Base-by-base conservation (phyloP, 1,140 invertebrate genomes). In the Ptiloglossa arizonensis region DNA sequence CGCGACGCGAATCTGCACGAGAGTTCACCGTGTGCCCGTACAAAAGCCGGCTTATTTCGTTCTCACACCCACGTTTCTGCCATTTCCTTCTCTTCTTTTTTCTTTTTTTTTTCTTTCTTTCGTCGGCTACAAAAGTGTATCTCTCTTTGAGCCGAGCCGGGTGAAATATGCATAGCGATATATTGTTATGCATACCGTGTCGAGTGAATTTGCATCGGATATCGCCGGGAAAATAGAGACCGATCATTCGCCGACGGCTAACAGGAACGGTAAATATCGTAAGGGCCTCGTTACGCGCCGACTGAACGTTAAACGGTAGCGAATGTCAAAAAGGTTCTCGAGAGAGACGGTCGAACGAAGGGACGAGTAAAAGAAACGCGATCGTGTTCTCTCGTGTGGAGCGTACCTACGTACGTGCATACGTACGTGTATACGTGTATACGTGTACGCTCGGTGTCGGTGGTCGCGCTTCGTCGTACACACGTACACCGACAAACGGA, bases 131-230 rank as follows among this genome's bases (percentile, higher is more conserved):
- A 22, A 56, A 54, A 32, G 17, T 32, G 27, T 19, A n/a, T 63
- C 1, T 22, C 35, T 46, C 63, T 73, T 82, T 82, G 75, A 71
- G 27, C 48, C 38, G 60, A 27, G 44, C 27, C 64, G 73, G 19
- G 54, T 56, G 75, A 82, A 72, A 71, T 79, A 73, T 80, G 68
- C 78, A 69, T 77, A 71, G 29, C 68, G 54, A 56, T 79, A 56
- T 79, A 85, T 83, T 69, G 82, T 83, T 76, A 80, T 83, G 64
- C 77, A 73, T 70, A 81, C 63, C 54, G 68, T 70, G 77, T 68
- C 50, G 60, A 74, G 54, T 72, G 82, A 85, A 85, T 83, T 85
- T 80, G 78, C 78, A 83, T 85, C 56, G 83, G 44, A 44, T 75
- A 83, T 84, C 44, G 50, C 3, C 52, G 69, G 38, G 70, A 66